phyloP scores from a whole-genome alignment of 2,113 vertebrate genomes.

The Coryphaenoides rupestris region DNA sequence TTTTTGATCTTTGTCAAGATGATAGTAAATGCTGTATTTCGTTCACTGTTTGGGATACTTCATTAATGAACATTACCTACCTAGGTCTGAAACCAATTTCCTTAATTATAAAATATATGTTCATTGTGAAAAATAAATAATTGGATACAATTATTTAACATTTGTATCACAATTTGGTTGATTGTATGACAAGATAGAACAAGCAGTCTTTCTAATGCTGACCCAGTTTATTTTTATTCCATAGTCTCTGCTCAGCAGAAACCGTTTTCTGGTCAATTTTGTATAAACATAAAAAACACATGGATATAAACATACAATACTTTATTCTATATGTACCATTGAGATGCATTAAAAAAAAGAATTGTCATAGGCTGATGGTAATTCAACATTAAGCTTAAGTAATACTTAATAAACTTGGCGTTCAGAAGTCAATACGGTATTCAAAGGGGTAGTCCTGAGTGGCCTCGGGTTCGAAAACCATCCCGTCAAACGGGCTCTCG shows the following conservation, averaged over 20 bases:
- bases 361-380: constrained; percentile 12
- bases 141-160: too few relatives aligned
- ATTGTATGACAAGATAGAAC: too few relatives aligned
- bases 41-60: too few relatives aligned
- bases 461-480: constrained; percentile 49
- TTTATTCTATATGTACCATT: not conserved
- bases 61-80: too few relatives aligned
- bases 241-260: constrained; percentile 56
- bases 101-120: too few relatives aligned
- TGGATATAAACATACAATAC: not conserved
- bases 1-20: too few relatives aligned
- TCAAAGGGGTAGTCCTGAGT: constrained; percentile 70
- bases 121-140: too few relatives aligned
- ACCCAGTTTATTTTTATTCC: not conserved
- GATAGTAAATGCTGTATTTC: too few relatives aligned
- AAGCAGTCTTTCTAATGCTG: not conserved
- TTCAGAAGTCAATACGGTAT: constrained; percentile 54
- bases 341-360: not conserved
- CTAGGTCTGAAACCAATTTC: too few relatives aligned
- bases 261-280: constrained; percentile 20
- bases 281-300: not conserved
- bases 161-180: too few relatives aligned
- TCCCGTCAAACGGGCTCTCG: constrained; percentile 51
- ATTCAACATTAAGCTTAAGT: constrained; percentile 4
- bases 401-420: not conserved